A percentile compares a stretch with the other conserved stretches of the same genome.
Evolutionary conservation across 2,888 invertebrate genomes (phyloP).

Genomic region (Ectemnius lituratus): DNA sequence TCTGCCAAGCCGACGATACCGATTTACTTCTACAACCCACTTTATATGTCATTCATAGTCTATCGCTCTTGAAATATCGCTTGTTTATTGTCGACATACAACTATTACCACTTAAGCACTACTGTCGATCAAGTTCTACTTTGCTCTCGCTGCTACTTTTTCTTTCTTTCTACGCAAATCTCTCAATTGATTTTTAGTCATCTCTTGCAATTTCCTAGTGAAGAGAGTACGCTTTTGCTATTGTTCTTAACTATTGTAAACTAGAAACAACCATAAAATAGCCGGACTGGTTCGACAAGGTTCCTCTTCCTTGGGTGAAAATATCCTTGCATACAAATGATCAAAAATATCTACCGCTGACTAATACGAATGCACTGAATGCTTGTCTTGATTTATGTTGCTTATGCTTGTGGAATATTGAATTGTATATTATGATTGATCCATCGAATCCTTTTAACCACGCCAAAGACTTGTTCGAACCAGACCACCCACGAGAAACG

Average conservation of each 20-base stretch:
- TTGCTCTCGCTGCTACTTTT: neutral
- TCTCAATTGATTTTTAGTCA: neutral
- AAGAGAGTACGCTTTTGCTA: slow-evolving; percentile 38
- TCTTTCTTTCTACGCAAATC: too few species aligned
- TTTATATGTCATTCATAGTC: too few species aligned
- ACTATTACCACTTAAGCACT: neutral
- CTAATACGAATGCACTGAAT: neutral
- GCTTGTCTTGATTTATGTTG: neutral
- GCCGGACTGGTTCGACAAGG: slow-evolving; percentile 63
- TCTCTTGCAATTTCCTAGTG: slow-evolving; percentile 7
- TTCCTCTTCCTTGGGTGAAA: slow-evolving; percentile 18
- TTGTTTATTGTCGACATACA: neutral
- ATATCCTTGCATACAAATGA: slow-evolving; percentile 9
- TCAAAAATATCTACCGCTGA: neutral
- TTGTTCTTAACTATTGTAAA: slow-evolving; percentile 31
- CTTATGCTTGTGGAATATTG: neutral
- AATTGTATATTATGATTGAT: neutral
- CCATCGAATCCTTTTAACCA: slow-evolving; percentile 19
- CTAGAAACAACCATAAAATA: slow-evolving; percentile 26
- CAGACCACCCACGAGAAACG: slow-evolving; percentile 55
- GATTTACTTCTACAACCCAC: too few species aligned
- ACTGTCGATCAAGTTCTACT: neutral
- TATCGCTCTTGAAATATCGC: too few species aligned
- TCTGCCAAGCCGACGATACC: too few species aligned
- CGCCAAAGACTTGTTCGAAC: slow-evolving; percentile 64